phyloP scores from a whole-genome alignment of 64 coral and sea anemone genomes.

The Montipora sp. region DNA sequence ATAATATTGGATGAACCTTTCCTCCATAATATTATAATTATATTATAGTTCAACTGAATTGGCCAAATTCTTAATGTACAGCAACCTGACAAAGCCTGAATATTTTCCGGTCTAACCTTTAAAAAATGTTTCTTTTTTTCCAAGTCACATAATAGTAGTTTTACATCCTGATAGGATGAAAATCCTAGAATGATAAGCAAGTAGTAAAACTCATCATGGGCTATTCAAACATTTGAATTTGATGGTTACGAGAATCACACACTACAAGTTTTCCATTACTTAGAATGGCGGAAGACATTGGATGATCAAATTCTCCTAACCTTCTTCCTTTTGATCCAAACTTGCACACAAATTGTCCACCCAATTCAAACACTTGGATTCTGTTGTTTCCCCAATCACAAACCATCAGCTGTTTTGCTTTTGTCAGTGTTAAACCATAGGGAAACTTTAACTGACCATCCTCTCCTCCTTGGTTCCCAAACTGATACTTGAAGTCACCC shows the following conservation, averaged over 20 bases:
- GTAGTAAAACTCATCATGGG: too few species aligned
- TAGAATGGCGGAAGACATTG: constrained; percentile 41
- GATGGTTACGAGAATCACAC: constrained; percentile 66
- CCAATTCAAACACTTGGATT: constrained; percentile 60
- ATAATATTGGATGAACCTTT: too few species aligned
- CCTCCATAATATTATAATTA: too few species aligned
- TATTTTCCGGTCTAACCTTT: too few species aligned
- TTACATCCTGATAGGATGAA: too few species aligned
- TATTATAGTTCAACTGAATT: too few species aligned
- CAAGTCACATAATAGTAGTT: too few species aligned
- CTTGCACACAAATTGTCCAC: constrained; percentile 42
- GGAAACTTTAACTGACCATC: constrained; percentile 64
- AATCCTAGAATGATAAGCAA: too few species aligned
- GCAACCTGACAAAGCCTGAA: too few species aligned
- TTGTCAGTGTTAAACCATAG: constrained; percentile 26
- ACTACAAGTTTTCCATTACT: constrained; percentile 53
- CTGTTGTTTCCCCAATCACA: constrained; percentile 75
- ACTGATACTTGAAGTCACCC: constrained; percentile 62
- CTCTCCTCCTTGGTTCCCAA: constrained; percentile 51
- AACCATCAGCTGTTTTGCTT: constrained; percentile 33
- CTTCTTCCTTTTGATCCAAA: constrained; percentile 64
- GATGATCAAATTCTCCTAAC: constrained; percentile 66
- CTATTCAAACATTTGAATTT: constrained; percentile 24
- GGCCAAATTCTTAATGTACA: too few species aligned
- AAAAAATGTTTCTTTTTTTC: too few species aligned